Evolutionary conservation across 2,113 vertebrate genomes (phyloP).

Genomic region (Coracopsis vasa): DNA sequence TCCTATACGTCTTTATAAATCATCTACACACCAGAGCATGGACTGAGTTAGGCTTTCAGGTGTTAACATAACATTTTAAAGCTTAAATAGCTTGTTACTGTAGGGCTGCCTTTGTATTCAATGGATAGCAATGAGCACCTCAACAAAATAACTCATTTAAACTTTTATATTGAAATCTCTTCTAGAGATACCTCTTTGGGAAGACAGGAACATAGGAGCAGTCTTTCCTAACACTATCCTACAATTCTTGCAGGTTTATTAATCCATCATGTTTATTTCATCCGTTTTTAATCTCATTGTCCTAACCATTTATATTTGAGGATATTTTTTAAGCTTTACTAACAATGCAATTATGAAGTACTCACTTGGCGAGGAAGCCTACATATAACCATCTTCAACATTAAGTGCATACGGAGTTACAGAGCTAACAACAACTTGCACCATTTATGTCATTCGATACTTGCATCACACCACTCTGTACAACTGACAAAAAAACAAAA

Average conservation of each 20-base stretch:
- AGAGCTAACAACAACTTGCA: neutral
- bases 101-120: neutral
- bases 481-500: neutral
- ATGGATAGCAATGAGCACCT: neutral
- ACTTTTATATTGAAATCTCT: neutral
- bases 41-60: neutral
- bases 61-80: neutral
- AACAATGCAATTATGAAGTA: accelerated
- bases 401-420: neutral
- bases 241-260: neutral
- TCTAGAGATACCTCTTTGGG: neutral
- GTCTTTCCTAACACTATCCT: neutral
- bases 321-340: neutral
- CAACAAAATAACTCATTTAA: neutral
- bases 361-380: neutral
- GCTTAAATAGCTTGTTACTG: neutral
- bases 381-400: neutral
- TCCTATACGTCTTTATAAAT: neutral
- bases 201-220: neutral
- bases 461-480: neutral
- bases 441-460: neutral
- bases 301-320: neutral
- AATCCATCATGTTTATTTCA: neutral
- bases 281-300: neutral
- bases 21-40: neutral